phyloP scores from a whole-genome alignment of 2,888 invertebrate genomes.

The Machimus rusticus region DNA sequence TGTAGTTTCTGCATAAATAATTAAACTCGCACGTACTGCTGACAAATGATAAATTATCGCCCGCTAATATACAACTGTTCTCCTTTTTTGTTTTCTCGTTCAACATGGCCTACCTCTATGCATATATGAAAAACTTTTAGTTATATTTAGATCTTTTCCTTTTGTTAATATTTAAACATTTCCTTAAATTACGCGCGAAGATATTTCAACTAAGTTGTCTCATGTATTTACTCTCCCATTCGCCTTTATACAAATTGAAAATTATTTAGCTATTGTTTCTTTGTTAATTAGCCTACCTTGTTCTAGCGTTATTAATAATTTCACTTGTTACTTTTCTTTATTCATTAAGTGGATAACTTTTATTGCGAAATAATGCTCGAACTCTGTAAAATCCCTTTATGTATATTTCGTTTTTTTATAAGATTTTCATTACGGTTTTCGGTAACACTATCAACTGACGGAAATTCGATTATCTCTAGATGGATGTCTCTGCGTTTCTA shows the following conservation, averaged over 20 bases:
- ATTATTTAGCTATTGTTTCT: constrained; percentile 35
- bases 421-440: not conserved
- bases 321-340: not conserved
- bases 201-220: constrained; percentile 9
- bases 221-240: not conserved
- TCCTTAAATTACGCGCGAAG: not conserved
- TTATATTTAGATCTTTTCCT: constrained; percentile 6
- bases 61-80: not conserved
- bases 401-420: not conserved
- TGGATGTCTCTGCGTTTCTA: not conserved
- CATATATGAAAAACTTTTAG: constrained; percentile 22
- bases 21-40: constrained; percentile 7
- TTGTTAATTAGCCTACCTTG: constrained; percentile 9
- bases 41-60: constrained; percentile 32
- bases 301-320: constrained; percentile 23
- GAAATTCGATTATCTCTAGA: not conserved
- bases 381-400: constrained; percentile 11
- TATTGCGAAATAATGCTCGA: constrained; percentile 23
- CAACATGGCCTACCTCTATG: not conserved
- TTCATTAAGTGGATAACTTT: constrained; percentile 9
- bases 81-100: not conserved
- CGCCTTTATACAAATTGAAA: constrained; percentile 28
- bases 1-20: constrained; percentile 11
- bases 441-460: constrained; percentile 6
- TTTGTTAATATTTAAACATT: constrained; percentile 16